Percentiles rank a stretch among this genome's conserved stretches.
Evolutionary conservation across 2,797 vertebrate species (phyloP).

Genomic region (Scleropages formosus): DNA sequence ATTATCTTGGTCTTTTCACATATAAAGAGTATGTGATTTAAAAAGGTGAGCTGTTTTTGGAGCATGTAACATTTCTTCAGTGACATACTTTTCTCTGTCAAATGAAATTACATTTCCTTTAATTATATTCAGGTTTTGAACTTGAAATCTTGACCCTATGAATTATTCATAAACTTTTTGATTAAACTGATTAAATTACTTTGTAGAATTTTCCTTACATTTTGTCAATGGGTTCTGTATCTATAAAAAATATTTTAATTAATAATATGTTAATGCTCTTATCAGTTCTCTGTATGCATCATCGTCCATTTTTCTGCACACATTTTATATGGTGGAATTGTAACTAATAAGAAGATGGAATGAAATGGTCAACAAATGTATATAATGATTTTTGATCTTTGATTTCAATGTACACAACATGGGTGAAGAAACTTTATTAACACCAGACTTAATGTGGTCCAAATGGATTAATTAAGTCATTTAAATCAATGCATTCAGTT

Average conservation of each 20-base stretch:
- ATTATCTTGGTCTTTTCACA: not conserved
- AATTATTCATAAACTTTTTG: conserved; percentile 24
- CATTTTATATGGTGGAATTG: not conserved
- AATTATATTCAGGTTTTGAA: conserved; percentile 9
- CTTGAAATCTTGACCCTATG: conserved; percentile 12
- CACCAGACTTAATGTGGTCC: not conserved
- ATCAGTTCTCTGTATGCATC: conserved; percentile 11
- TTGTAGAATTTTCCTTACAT: conserved; percentile 10
- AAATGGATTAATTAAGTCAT: conserved; percentile 9
- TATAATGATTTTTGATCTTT: conserved; percentile 10
- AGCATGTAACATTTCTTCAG: not conserved
- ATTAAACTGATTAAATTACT: conserved; percentile 9
- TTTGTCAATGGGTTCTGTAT: conserved; percentile 10
- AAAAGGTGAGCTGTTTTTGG: too few relatives aligned
- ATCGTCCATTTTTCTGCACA: conserved; percentile 20
- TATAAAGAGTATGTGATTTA: not conserved
- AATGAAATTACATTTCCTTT: conserved; percentile 1
- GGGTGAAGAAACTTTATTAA: not conserved
- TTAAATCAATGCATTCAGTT: not conserved
- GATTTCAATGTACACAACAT: not conserved
- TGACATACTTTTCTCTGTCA: not conserved
- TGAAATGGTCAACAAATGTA: not conserved
- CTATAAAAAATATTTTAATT: conserved; percentile 20
- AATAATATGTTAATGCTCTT: conserved; percentile 7
- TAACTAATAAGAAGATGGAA: not conserved